Percentiles rank a stretch among this genome's conserved stretches.
Evolutionary conservation across 2,113 vertebrate species (phyloP).

Genomic region (Limanda limanda): DNA sequence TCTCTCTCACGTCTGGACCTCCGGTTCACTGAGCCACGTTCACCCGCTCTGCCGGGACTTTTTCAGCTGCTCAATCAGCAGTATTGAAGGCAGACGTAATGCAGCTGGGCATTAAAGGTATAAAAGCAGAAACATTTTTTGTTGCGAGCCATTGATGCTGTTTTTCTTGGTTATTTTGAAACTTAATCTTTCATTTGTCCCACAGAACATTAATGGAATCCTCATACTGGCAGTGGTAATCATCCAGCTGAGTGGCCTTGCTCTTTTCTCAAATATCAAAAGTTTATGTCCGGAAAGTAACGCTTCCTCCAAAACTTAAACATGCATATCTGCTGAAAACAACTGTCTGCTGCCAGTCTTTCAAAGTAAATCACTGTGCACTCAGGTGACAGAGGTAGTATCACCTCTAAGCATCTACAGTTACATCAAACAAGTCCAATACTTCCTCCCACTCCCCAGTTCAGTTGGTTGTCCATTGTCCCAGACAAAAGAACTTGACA

Average conservation of each 20-base stretch:
- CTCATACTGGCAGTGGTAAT: slow-evolving; percentile 7
- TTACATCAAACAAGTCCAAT: slow-evolving; percentile 82
- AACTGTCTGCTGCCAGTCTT: slow-evolving; percentile 57
- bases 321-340: slow-evolving; percentile 22
- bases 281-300: neutral
- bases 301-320: slow-evolving; percentile 9
- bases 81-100: slow-evolving; percentile 31
- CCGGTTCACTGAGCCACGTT: slow-evolving; percentile 31
- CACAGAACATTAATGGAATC: slow-evolving; percentile 5
- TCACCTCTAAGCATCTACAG: slow-evolving; percentile 75
- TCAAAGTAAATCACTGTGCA: slow-evolving; percentile 63
- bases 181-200: slow-evolving; percentile 38
- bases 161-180: slow-evolving; percentile 46
- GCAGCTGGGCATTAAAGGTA: slow-evolving; percentile 56
- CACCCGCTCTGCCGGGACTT: neutral
- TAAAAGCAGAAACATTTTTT: slow-evolving; percentile 30
- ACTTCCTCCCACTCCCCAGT: slow-evolving; percentile 82
- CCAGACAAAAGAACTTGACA: slow-evolving; percentile 78
- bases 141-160: slow-evolving; percentile 32
- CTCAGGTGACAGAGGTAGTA: slow-evolving; percentile 73
- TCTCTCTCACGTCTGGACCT: slow-evolving; percentile 17
- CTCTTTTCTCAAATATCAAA: neutral
- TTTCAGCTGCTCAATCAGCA: slow-evolving; percentile 49
- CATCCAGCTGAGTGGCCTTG: neutral
- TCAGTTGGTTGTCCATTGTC: slow-evolving; percentile 76